Evolutionary conservation across 2,113 vertebrate species (phyloP).

Genomic region (Scytalopus superciliaris): DNA sequence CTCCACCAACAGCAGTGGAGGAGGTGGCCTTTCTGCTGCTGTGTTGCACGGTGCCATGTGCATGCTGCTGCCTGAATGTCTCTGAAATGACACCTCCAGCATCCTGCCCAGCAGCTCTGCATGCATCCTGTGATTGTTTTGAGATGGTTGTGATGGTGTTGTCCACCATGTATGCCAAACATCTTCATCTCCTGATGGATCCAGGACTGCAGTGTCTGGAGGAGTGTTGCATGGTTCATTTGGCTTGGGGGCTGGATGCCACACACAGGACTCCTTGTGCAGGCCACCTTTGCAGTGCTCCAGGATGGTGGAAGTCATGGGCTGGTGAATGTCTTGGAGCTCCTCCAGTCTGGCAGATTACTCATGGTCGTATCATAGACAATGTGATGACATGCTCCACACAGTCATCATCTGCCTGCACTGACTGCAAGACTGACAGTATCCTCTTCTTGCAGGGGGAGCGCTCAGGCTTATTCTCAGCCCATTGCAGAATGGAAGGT

Average conservation of each 20-base stretch:
- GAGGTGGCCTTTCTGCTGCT: neutral
- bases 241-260: neutral
- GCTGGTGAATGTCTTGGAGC: neutral
- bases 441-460: neutral
- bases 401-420: neutral
- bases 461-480: neutral
- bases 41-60: fast-evolving
- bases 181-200: neutral
- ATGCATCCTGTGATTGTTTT: neutral
- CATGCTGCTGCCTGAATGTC: neutral
- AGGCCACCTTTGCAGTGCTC: neutral
- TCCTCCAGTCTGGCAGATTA: neutral
- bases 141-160: neutral
- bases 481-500: neutral
- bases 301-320: neutral
- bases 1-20: neutral
- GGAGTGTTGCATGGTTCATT: neutral
- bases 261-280: neutral
- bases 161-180: neutral
- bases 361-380: fast-evolving
- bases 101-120: neutral
- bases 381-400: neutral
- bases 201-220: neutral
- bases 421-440: fast-evolving
- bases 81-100: neutral